Evolutionary conservation across 1,140 invertebrate species (phyloP).

Genomic region (Chlorops oryzae): DNA sequence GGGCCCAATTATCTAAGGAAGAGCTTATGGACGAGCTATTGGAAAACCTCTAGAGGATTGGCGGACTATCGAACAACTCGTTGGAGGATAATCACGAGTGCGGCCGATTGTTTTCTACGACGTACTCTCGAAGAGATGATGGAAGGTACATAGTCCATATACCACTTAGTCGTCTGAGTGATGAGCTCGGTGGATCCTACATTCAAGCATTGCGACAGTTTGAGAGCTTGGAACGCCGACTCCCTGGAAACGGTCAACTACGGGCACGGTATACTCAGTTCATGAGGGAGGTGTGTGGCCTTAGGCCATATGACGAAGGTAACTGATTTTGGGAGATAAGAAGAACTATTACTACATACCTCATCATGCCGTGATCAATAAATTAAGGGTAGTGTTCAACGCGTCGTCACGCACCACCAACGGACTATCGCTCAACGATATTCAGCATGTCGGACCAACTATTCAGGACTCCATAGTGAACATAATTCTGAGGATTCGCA

Average conservation of each 20-base stretch:
- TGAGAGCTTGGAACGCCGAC: not conserved
- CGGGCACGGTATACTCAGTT: not conserved
- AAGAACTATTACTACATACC: conserved; percentile 11
- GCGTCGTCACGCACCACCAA: conserved; percentile 20
- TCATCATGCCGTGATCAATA: conserved; percentile 20
- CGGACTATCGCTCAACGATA: conserved; percentile 34
- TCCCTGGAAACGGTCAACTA: not conserved
- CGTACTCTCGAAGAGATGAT: too few relatives aligned
- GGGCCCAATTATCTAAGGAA: too few relatives aligned
- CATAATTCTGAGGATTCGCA: conserved; percentile 37
- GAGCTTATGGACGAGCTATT: too few relatives aligned
- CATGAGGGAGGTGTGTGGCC: conserved; percentile 7
- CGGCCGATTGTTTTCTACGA: too few relatives aligned
- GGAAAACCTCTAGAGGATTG: too few relatives aligned
- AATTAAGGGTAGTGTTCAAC: conserved; percentile 32
- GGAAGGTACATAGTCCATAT: too few relatives aligned
- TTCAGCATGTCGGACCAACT: conserved; percentile 32
- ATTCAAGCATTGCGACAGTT: conserved; percentile 1
- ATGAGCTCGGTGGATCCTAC: not conserved
- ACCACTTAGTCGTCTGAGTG: too few relatives aligned
- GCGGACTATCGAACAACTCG: too few relatives aligned
- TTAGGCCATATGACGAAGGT: conserved; percentile 11
- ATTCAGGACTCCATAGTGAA: conserved; percentile 34
- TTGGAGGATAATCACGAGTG: too few relatives aligned
- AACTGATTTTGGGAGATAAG: not conserved